A percentile compares a stretch with the other conserved stretches of the same genome.
Evolutionary conservation across 2,113 vertebrate genomes (phyloP).

Genomic region (Bufo gargarizans): DNA sequence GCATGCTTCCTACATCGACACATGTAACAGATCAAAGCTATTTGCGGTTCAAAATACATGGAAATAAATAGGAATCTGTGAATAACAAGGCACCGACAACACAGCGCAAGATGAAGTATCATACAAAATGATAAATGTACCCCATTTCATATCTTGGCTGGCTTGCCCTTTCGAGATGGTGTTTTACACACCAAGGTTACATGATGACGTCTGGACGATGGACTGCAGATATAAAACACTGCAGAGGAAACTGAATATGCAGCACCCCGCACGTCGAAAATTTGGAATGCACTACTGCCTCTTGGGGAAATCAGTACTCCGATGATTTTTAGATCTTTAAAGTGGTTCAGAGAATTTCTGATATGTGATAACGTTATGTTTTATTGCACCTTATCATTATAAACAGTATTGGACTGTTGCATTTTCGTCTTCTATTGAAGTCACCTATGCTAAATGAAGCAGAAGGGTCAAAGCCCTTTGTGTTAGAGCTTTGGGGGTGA

Average conservation of each 20-base stretch:
- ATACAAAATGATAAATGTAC: not conserved
- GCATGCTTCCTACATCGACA: not conserved
- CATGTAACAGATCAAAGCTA: constrained; percentile 2
- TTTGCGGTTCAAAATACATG: not conserved
- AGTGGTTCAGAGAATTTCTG: not conserved
- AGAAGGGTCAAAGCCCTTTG: too few species aligned
- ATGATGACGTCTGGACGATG: not conserved
- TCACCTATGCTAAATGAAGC: too few species aligned
- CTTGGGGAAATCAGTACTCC: not conserved
- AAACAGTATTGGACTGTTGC: too few species aligned
- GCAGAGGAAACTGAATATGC: not conserved
- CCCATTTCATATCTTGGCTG: not conserved
- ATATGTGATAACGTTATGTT: not conserved
- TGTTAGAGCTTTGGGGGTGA: too few species aligned
- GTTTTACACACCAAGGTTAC: not conserved
- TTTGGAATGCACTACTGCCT: too few species aligned
- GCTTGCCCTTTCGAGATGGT: not conserved
- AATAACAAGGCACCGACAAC: not conserved
- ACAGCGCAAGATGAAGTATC: not conserved
- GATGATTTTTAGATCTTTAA: too few species aligned
- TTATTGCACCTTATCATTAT: too few species aligned
- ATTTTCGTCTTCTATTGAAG: too few species aligned
- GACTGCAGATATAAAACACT: too few species aligned
- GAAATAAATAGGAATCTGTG: not conserved
- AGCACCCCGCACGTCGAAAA: not conserved